These are phyloP conservation scores for Dichetophora obliterata DNA, from an alignment of 2,888 invertebrate genomes.

Conservation along the genomic window DNA sequence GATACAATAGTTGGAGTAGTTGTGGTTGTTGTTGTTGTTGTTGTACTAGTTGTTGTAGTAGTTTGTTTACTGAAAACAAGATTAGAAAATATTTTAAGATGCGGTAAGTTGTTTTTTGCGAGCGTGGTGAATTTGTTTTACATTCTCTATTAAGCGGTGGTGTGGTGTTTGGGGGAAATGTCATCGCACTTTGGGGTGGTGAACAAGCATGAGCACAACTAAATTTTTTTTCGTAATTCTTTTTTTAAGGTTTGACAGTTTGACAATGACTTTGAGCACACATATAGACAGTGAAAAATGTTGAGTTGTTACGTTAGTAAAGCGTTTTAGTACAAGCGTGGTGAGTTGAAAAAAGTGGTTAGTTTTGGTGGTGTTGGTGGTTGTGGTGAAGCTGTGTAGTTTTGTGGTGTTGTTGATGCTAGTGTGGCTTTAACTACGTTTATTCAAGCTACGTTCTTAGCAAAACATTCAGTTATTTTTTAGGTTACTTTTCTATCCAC, in stretches of 20 bases:
- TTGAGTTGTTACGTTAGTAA: constrained; percentile 1
- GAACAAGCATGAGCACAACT: constrained; percentile 26
- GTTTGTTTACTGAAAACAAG: constrained; percentile 42
- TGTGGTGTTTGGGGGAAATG: constrained; percentile 9
- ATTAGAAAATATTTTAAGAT: background rate
- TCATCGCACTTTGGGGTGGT: constrained; percentile 14
- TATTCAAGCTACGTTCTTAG: background rate
- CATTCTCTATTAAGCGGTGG: background rate
- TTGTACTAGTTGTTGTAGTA: constrained; percentile 27
- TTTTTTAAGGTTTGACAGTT: constrained; percentile 39
- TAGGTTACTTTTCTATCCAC: background rate
- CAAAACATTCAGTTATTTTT: background rate
- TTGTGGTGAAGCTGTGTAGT: constrained; percentile 15
- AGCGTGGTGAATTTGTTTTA: constrained; percentile 4
- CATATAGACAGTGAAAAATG: no score
- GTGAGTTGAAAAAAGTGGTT: constrained; percentile 45
- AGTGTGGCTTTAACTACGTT: constrained; percentile 30
- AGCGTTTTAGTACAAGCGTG: constrained; percentile 39
- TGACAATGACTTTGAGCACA: background rate
- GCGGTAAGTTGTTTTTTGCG: background rate
- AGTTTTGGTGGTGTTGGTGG: constrained; percentile 28
- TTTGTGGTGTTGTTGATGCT: background rate
- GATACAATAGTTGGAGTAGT: constrained; percentile 7
- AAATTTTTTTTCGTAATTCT: constrained; percentile 16
- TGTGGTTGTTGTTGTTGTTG: constrained; percentile 9